These are phyloP conservation scores for Ephestia elutella DNA, from an alignment of 1,140 invertebrate genomes.

Conservation along the genomic window DNA sequence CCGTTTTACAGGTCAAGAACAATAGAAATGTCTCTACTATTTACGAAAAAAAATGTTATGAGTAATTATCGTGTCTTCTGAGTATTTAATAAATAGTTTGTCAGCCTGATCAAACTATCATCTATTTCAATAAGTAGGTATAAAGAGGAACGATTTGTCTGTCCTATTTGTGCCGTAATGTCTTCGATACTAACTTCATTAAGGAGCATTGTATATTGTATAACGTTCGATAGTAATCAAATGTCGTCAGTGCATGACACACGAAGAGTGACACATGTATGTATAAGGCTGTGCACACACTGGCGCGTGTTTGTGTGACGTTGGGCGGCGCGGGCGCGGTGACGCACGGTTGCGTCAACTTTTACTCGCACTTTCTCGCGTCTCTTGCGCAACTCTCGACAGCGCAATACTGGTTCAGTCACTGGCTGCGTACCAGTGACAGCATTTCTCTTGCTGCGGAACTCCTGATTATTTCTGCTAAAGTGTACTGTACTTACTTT, in stretches of 20 bases:
- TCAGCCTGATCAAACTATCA: no score
- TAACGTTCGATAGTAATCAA: constrained; percentile 57
- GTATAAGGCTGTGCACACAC: constrained; percentile 29
- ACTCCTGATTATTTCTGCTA: background rate
- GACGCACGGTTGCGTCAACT: constrained; percentile 71
- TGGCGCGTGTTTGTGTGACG: constrained; percentile 46
- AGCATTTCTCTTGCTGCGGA: constrained; percentile 42
- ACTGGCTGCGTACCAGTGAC: constrained; percentile 43
- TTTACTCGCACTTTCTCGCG: constrained; percentile 72
- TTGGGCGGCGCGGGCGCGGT: constrained; percentile 29
- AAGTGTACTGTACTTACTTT: no score
- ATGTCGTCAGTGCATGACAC: constrained; percentile 53
- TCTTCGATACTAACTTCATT: constrained; percentile 31
- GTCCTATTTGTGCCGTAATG: constrained; percentile 13
- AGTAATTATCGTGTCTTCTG: no score
- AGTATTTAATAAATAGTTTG: no score
- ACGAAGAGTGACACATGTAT: constrained; percentile 21
- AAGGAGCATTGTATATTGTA: constrained; percentile 53
- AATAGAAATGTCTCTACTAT: no score
- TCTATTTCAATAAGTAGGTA: no score
- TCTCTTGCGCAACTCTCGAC: constrained; percentile 59
- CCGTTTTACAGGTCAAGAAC: no score
- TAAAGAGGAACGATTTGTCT: background rate
- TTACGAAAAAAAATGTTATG: no score
- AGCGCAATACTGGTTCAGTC: constrained; percentile 63